Conservation (phyloP, 2,797 vertebrate genomes). For the Gallinago nigripennis region DNA sequence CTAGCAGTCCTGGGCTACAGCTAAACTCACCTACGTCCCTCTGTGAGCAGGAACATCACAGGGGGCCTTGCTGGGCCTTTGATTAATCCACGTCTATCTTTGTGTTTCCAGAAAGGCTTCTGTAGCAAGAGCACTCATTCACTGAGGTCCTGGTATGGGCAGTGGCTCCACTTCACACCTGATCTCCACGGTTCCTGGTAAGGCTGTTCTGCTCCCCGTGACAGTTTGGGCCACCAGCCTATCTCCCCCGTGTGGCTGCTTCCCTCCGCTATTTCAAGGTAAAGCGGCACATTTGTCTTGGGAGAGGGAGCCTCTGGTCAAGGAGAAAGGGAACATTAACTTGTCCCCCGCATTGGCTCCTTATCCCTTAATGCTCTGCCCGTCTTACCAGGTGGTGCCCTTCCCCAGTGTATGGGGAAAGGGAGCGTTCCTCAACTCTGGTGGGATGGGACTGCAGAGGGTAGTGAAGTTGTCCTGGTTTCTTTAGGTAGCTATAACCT, state of each 20-base stretch:
- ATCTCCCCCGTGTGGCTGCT: background rate
- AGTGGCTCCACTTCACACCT: background rate
- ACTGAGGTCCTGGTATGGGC: accelerated
- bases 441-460: background rate
- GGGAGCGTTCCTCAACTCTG: background rate
- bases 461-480: background rate
- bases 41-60: background rate
- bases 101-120: background rate
- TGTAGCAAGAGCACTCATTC: background rate
- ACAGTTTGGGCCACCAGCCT: background rate
- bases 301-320: background rate
- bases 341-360: background rate
- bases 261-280: background rate
- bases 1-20: background rate
- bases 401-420: background rate
- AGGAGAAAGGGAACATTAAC: background rate
- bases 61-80: background rate
- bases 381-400: background rate
- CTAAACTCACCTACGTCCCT: background rate
- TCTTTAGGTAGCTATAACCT: background rate
- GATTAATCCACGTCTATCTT: background rate
- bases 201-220: background rate
- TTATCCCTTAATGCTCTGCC: background rate
- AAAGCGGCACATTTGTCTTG: background rate
- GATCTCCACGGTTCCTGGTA: background rate